Conservation (phyloP, 2,797 vertebrate genomes). For the Prionace glauca region DNA sequence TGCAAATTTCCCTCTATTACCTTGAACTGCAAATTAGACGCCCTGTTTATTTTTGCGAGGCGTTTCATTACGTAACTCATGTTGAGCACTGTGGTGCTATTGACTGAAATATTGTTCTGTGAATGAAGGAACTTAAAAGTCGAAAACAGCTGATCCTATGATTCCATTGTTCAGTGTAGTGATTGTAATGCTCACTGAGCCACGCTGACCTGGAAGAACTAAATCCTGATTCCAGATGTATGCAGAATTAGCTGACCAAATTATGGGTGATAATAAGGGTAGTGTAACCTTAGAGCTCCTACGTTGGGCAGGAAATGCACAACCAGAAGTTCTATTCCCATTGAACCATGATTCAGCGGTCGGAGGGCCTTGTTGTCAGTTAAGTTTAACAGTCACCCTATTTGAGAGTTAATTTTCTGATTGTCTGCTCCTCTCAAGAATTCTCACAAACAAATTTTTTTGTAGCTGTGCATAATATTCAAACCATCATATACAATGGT, state of each 20-base stretch:
- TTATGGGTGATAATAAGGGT: not conserved
- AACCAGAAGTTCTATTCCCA: not conserved
- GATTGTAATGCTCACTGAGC: not conserved
- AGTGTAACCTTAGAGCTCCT: not conserved
- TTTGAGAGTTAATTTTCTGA: not conserved
- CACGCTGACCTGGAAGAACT: not conserved
- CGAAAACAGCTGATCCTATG: not conserved
- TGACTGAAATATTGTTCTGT: not conserved
- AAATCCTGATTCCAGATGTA: not conserved
- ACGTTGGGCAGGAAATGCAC: not conserved
- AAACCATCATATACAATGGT: not conserved
- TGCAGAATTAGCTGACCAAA: not conserved
- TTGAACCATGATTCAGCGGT: no score
- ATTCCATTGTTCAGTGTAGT: not conserved
- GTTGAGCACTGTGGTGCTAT: not conserved
- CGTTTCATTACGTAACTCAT: not conserved
- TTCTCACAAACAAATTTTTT: not conserved
- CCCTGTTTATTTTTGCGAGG: not conserved
- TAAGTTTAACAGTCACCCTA: no score
- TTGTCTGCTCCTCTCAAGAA: not conserved
- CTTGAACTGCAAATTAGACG: not conserved
- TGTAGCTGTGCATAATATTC: not conserved
- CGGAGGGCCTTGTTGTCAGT: no score
- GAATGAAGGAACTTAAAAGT: not conserved
- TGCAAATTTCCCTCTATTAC: slow-evolving; percentile 9